Evolutionary conservation across 1,140 invertebrate species (phyloP), one percentile per base, ranked within the genome.

Genomic region (Drosophila repletoides): DNA sequence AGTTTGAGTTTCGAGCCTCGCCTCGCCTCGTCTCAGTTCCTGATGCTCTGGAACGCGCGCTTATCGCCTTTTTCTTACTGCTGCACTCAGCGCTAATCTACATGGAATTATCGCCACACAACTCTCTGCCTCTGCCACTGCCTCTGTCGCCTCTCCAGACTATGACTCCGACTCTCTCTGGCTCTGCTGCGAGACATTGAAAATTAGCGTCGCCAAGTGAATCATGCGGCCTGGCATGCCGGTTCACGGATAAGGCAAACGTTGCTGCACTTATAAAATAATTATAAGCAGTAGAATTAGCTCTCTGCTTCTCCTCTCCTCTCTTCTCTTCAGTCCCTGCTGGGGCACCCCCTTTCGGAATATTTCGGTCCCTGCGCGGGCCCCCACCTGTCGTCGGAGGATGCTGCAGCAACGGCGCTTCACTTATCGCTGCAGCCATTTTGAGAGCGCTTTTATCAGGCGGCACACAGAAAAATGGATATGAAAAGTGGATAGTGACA

Each of bases 211-310:
- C 75, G 75, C 75, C 80, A 86, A 81, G 80, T 87, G 80, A 86
- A 80, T 87, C 81, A 86, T 66, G 63, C 75, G 33, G 53, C 71
- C 43, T 66, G 69, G 61, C 58, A 77, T 68, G 22, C 80, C 51
- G 49, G 53, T 53, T 52, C 66, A 64, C 56, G 79, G 80, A 86
- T 86, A 84, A 79, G 74, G 55, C 55, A 49, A n/a, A 60, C 76
- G 66, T 79, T 70, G 67, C 65, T 84, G 81, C 80, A 87, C 80
- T 86, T 86, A 86, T 86, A 86, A 87, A 86, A 86, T 86, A 86
- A 86, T 86, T 86, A 86, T 73, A 83, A 63, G 71, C 65, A 63
- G 48, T 53, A 51, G 65, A 65, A 66, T 66, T 52, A 61, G 45
- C 36, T 40, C 48, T 28, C 24, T 17, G 38, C 34, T 31, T 22